These are phyloP conservation scores for mouse (Mus musculus) DNA, from an alignment of 2,113 vertebrate genomes.

Conservation along the genomic window DNA sequence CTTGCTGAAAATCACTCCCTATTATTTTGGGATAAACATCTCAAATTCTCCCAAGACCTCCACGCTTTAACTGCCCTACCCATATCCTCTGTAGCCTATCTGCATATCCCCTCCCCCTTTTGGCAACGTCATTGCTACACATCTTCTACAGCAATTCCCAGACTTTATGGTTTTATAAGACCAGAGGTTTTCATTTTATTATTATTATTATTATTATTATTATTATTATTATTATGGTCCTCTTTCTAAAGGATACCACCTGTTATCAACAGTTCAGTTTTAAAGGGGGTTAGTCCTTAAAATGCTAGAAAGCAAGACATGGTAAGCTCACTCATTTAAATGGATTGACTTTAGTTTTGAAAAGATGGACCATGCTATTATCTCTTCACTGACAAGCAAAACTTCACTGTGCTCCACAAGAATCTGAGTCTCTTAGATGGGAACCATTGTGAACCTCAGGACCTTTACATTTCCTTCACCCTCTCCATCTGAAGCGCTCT, in stretches of 20 bases:
- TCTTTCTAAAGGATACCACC: not conserved
- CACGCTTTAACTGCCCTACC: not conserved
- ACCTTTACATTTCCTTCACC: not conserved
- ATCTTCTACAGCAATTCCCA: not conserved
- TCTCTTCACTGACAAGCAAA: not conserved
- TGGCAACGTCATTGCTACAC: not conserved
- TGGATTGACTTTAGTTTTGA: not conserved
- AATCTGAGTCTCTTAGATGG: not conserved
- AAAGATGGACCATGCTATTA: not conserved
- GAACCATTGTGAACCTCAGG: not conserved
- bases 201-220: too few relatives aligned
- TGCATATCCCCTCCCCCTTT: not conserved
- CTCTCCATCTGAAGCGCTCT: not conserved
- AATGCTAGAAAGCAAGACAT: slow-evolving; percentile 24
- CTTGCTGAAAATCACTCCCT: not conserved
- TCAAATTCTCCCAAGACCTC: not conserved
- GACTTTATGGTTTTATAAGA: not conserved
- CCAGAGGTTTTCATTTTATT: not conserved
- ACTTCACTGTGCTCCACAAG: not conserved
- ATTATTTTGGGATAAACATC: not conserved
- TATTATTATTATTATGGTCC: too few relatives aligned
- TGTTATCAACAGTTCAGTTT: slow-evolving; percentile 3
- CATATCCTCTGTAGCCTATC: not conserved
- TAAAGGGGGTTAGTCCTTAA: not conserved
- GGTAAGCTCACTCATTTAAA: not conserved